Evolutionary conservation across 2,888 invertebrate species (phyloP), one percentile per base, ranked within the genome.

Genomic region (Heliconius ismenius): DNA sequence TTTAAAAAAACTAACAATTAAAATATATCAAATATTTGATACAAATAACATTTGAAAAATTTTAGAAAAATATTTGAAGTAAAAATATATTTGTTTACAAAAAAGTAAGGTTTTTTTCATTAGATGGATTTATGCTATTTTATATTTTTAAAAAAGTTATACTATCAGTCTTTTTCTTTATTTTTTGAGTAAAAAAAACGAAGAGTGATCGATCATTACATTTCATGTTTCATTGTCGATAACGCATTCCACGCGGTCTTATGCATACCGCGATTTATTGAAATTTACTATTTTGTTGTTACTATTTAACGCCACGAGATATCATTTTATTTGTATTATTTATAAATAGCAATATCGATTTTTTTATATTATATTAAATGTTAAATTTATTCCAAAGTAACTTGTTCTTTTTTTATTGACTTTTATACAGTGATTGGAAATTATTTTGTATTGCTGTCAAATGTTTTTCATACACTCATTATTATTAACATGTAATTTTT

Each of bases 171-270:
- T 49, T 49, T 49, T 49, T 21, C 18, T 49, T 49, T 49, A 49
- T 49, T 21, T 58, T n/a, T n/a, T 10, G 10, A n/a, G 3, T 58
- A 58, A 10, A 58, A 28, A 58, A 83, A 86, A 85, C 85, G 86
- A 88, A 86, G 65, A 64, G 65, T 60, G 72, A 43, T 67, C 64
- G 65, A 64, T 72, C 58, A 26, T 54, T 63, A 63, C 49, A 43
- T 54, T 79, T 78, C 64, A 26, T 62, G 26, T 79, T 81, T 81
- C 81, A 81, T 80, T 81, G 78, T 82, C 36, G 81, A 82, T 82
- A 85, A 86, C 87, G 89, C 89, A 89, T 90, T 90, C 90, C 90
- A 89, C 84, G 84, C 85, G 86, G 84, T 65, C 58, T 58, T 49
- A 43, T 67, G 3, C 7, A 13, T 32, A n/a, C 58, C 70, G 75